A percentile compares a stretch with the other conserved stretches of the same genome.
phyloP scores from a whole-genome alignment of 2,113 vertebrate genomes.

The Ondatra zibethicus region DNA sequence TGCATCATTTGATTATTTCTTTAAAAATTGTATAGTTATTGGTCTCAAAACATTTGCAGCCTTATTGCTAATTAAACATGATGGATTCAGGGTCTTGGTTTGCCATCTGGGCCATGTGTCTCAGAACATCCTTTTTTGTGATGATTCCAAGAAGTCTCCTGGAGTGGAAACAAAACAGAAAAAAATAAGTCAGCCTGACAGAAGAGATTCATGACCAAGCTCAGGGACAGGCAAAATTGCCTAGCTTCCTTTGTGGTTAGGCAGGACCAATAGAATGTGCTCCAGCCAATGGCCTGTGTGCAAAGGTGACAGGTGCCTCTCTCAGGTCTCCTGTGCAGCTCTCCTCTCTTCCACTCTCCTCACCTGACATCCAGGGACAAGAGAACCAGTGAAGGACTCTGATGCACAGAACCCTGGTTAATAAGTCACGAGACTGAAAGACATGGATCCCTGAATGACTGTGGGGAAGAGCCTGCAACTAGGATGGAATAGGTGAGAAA shows the following conservation, averaged over 20 bases:
- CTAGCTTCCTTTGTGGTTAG: background rate
- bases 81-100: slow-evolving; percentile 99
- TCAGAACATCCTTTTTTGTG: slow-evolving; percentile 98
- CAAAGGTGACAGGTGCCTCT: background rate
- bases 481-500: background rate
- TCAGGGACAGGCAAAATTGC: background rate
- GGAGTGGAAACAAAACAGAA: slow-evolving; percentile 76
- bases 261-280: background rate
- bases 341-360: background rate
- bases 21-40: slow-evolving; percentile 76
- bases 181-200: slow-evolving; percentile 72
- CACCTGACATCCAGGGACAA: background rate
- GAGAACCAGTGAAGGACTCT: background rate
- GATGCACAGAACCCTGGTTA: background rate
- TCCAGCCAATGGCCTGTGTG: background rate
- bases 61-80: slow-evolving; percentile 94
- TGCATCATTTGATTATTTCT: slow-evolving; percentile 73
- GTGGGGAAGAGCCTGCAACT: background rate
- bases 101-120: slow-evolving; percentile 99
- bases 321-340: background rate
- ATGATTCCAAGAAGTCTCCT: slow-evolving; percentile 92
- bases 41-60: slow-evolving; percentile 73
- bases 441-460: background rate
- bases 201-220: background rate
- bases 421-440: slow-evolving; percentile 1